phyloP scores from a whole-genome alignment of 2,113 vertebrate genomes.

The Lophura nycthemera region DNA sequence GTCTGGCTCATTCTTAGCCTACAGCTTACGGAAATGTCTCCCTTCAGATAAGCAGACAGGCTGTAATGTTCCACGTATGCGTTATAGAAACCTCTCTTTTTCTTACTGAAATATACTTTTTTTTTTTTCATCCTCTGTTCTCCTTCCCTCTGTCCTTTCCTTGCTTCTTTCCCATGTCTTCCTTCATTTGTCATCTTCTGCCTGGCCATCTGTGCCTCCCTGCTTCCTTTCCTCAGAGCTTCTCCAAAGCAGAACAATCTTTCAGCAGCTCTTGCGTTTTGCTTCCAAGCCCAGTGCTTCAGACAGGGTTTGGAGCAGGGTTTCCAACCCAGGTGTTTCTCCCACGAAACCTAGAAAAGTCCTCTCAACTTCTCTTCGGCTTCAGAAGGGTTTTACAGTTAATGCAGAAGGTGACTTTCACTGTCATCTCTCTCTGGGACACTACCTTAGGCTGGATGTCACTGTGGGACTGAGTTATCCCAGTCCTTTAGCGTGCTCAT shows the following conservation, averaged over 20 bases:
- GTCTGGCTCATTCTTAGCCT: background rate
- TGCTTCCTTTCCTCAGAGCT: background rate
- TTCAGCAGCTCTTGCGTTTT: background rate
- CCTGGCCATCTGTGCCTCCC: conserved; percentile 30
- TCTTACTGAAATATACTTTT: background rate
- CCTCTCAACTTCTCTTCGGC: background rate
- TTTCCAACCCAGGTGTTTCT: background rate
- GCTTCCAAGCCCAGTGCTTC: background rate
- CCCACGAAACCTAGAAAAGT: background rate
- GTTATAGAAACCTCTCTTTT: background rate
- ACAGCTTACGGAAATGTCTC: background rate
- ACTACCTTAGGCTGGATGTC: background rate
- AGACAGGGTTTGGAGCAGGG: background rate
- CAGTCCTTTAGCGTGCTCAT: background rate
- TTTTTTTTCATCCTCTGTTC: accelerated
- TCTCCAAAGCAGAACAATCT: background rate
- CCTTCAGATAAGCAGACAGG: background rate
- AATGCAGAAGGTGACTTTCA: background rate
- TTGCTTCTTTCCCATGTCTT: background rate
- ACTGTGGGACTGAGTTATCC: background rate
- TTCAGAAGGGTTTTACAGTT: background rate
- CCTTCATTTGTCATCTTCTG: background rate
- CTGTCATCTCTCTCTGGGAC: background rate
- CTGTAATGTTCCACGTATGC: background rate
- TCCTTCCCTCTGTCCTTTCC: background rate